Evolutionary conservation across 2,113 vertebrate species (phyloP), one percentile per base, ranked within the genome.

Genomic region (Aegotheles bennettii): DNA sequence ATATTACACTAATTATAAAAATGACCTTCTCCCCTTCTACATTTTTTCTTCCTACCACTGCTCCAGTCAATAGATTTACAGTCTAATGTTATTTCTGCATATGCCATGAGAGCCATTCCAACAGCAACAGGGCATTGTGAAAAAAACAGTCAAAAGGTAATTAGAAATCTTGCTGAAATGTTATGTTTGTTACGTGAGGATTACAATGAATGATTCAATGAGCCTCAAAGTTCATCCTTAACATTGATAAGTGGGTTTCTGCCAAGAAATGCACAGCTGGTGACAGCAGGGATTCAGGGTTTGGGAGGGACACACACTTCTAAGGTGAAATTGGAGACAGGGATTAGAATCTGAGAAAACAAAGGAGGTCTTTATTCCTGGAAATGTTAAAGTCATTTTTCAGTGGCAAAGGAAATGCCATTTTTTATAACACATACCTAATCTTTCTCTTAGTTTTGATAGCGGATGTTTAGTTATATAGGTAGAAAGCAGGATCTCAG

Each of bases 341-440:
- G 53, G 51, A 80, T 94, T 95, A 96, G 88, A 95, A 89, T 65
- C 2, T 0, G 43, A 78, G 89, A 93, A 95, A 95, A 96, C 94
- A 97, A 97, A 96, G 92, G 83, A 90, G 60, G 86, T 71, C 92
- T 97, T 96, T 96, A 92, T 95, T 94, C 76, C 86, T 96, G 83
- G 73, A 97, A 97, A 96, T 96, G 95, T 95, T 96, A 95, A 94
- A 95, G 88, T 94, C 20, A 92, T 96, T 96, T 96, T 89, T 96
- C 95, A 97, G 94, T 93, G 88, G 95, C 95, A 97, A 94, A 95
- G 90, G 95, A 96, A 96, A 96, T 96, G 93, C 93, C 94, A 93
- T 92, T 96, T 95, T n/a, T 96, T 95, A 82, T 64, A 94, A 80
- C 92, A 93, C 92, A 69, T 84, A 93, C 83, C 92, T 94, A 93